These are phyloP conservation scores for Neodontobutis hainanensis DNA, from an alignment of 2,113 vertebrate species.

Conservation along the genomic window DNA sequence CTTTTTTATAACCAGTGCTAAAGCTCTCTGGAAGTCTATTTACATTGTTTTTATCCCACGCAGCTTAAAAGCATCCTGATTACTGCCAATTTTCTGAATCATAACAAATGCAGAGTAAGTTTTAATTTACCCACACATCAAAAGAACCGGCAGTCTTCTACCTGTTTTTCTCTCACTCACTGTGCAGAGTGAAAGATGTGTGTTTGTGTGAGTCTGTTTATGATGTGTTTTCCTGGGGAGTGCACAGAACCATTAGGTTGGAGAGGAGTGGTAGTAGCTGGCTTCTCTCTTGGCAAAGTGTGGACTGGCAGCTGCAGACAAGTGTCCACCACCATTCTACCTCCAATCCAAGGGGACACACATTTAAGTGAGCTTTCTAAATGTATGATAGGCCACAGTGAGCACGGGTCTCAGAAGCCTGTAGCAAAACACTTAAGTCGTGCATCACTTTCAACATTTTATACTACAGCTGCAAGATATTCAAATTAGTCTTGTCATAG, in stretches of 20 bases:
- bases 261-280: not conserved
- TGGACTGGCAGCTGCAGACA: not conserved
- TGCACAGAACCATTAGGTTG: not conserved
- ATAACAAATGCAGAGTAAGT: conserved; percentile 2
- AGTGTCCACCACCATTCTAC: not conserved
- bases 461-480: too few relatives aligned
- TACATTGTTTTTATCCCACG: not conserved
- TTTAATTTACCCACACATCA: not conserved
- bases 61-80: conserved; percentile 2
- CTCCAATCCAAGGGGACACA: too few relatives aligned
- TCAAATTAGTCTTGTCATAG: too few relatives aligned
- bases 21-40: not conserved
- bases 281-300: not conserved
- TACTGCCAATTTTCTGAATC: conserved; percentile 1
- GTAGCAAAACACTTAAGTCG: too few relatives aligned
- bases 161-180: not conserved
- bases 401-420: too few relatives aligned
- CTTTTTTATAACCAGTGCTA: not conserved
- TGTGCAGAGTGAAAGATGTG: not conserved
- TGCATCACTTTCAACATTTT: too few relatives aligned
- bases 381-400: too few relatives aligned
- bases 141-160: not conserved
- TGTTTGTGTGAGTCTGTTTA: not conserved
- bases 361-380: too few relatives aligned
- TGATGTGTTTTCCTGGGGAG: not conserved